These are phyloP conservation scores for Empis livida DNA, from an alignment of 2,888 invertebrate genomes.

Conservation along the genomic window DNA sequence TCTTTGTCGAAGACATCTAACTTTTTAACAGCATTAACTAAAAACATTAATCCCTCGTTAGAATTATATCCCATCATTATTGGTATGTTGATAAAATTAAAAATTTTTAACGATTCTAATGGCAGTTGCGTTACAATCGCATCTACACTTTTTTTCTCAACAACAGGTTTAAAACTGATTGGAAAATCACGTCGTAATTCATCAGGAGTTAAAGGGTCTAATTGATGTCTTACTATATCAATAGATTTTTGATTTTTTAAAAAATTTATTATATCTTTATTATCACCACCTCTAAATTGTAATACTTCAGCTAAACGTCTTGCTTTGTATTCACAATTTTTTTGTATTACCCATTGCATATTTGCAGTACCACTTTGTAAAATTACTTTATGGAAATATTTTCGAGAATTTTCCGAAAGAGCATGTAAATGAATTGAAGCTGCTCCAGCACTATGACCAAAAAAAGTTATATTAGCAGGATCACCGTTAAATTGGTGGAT, in stretches of 20 bases:
- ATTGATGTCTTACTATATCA: slow-evolving; percentile 9
- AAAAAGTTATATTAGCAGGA: slow-evolving; percentile 18
- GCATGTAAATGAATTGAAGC: slow-evolving; percentile 15
- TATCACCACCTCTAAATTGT: slow-evolving; percentile 12
- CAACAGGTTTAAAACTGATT: slow-evolving; percentile 12
- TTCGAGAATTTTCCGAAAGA: slow-evolving; percentile 13
- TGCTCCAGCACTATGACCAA: slow-evolving; percentile 19
- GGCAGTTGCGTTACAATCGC: slow-evolving; percentile 20
- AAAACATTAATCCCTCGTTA: slow-evolving; percentile 36
- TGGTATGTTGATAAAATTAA: slow-evolving; percentile 35
- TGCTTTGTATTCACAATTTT: slow-evolving; percentile 9
- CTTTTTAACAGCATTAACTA: slow-evolving; percentile 5
- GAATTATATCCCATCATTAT: slow-evolving; percentile 38
- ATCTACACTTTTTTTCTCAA: slow-evolving; percentile 11
- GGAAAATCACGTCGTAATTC: slow-evolving; percentile 10
- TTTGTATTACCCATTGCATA: slow-evolving; percentile 13
- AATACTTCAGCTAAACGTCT: slow-evolving; percentile 13
- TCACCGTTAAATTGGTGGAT: slow-evolving; percentile 34
- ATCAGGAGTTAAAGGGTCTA: slow-evolving; percentile 4
- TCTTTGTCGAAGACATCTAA: slow-evolving; percentile 11
- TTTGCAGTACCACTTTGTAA: slow-evolving; percentile 14
- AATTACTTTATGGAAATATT: slow-evolving; percentile 17
- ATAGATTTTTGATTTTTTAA: slow-evolving; percentile 10
- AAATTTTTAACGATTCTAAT: slow-evolving; percentile 32
- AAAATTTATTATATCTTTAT: slow-evolving; percentile 12